These are phyloP conservation scores for Drosophila insularis DNA, from an alignment of 1,140 invertebrate genomes.

Conservation along the genomic window DNA sequence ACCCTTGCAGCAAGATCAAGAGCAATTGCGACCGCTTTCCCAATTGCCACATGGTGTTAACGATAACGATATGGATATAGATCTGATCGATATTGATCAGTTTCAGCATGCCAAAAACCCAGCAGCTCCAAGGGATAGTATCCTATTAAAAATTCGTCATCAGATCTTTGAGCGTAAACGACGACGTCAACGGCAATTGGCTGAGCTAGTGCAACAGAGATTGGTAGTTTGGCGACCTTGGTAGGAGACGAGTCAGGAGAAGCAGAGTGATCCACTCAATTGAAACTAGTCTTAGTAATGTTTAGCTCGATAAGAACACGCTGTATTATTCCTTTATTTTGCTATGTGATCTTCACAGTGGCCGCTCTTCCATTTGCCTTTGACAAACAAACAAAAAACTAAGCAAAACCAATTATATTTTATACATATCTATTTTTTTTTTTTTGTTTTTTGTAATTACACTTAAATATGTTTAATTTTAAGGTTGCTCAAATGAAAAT, in stretches of 20 bases:
- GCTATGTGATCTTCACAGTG: constrained; percentile 50
- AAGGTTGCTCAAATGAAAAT: background rate
- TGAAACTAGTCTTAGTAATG: constrained; percentile 35
- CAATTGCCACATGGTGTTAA: background rate
- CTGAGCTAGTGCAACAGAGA: constrained; percentile 51
- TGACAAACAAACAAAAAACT: background rate
- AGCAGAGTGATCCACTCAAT: constrained; percentile 13
- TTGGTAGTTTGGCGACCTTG: constrained; percentile 76
- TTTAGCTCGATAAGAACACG: constrained; percentile 22
- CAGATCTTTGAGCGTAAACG: constrained; percentile 78
- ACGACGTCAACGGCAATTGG: constrained; percentile 60
- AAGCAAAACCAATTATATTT: constrained; percentile 7
- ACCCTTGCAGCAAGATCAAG: background rate
- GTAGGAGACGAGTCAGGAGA: constrained; percentile 32
- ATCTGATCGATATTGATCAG: constrained; percentile 54
- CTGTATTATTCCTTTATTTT: constrained; percentile 59
- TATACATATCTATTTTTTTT: background rate
- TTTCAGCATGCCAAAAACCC: background rate
- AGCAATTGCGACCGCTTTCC: background rate
- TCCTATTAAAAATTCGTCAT: constrained; percentile 71
- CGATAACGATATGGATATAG: constrained; percentile 55
- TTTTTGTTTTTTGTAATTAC: constrained; percentile 27
- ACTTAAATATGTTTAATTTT: constrained; percentile 26
- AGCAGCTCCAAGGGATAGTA: constrained; percentile 59
- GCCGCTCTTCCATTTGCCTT: constrained; percentile 62